Evolutionary conservation across 2,888 invertebrate species (phyloP), one percentile per base, ranked within the genome.

Genomic region (Muscina levida): DNA sequence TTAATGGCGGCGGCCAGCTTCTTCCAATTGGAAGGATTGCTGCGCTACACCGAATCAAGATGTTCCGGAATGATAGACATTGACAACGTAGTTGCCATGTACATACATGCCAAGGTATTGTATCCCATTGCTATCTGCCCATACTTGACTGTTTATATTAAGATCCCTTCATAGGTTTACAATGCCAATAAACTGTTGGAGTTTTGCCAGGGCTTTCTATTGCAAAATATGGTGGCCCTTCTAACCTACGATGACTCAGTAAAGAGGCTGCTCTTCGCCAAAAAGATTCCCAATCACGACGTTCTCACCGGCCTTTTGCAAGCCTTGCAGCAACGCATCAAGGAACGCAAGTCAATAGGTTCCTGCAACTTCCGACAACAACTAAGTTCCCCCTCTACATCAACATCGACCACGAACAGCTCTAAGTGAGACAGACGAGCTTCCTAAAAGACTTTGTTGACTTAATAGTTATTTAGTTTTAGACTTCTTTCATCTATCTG

Each of bases 191-290:
- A 96, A 89, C 92, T 97, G 46, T 91, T 97, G 86, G 97, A 97
- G 90, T 97, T 96, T 90, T 97, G 97, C 87, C 97, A 97, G 91
- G 96, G 96, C 68, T 97, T 97, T 89, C 91, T 97, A 26, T 92
- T 97, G 57, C 97, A 97, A 91, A 97, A 97, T 87, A 96, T 97
- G 96, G 96, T 97, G n/a, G 96, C 97, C n/a, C 91, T 97, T 26
- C 92, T 97, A 62, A 97, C 97, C 0, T 97, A 96, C 87, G 97
- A 97, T 86, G 97, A 97, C 88, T 96, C 96, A 0, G 97, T 97
- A 0, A 96, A 97, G 87, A 93, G 97, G 81, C 91, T 97, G 73
- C 92, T 97, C 44, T 97, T 97, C 86, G 97, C 97, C 48, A 97
- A 97, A 90, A 95, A 97, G 87, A 91, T 97, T 82, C 97, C 97